A percentile compares a stretch with the other conserved stretches of the same genome.
Evolutionary conservation across 1,140 invertebrate species (phyloP).

Genomic region (Neodiprion lecontei): DNA sequence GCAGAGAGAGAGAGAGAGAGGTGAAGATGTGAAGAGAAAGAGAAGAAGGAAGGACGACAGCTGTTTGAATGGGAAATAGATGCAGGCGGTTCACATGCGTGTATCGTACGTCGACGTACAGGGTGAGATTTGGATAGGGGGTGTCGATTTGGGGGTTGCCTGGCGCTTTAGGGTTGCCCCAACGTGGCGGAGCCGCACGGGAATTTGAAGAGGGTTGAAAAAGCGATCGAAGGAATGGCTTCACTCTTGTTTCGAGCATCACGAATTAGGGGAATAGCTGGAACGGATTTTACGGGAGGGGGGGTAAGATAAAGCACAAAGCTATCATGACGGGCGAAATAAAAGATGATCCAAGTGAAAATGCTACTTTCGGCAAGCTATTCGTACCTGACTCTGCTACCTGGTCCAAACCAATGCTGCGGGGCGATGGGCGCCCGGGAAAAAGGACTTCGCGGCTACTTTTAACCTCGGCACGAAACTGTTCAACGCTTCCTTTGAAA

Average conservation of each 20-base stretch:
- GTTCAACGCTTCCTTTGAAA: too few species aligned
- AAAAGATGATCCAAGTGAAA: neutral
- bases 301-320: too few species aligned
- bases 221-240: too few species aligned
- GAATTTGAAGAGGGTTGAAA: too few species aligned
- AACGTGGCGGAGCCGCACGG: too few species aligned
- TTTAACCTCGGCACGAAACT: neutral
- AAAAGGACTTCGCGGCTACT: neutral
- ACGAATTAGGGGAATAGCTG: too few species aligned
- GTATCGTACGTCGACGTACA: too few species aligned
- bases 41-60: slow-evolving; percentile 16
- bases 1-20: slow-evolving; percentile 7
- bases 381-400: neutral
- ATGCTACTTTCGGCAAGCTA: neutral
- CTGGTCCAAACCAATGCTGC: neutral
- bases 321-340: too few species aligned
- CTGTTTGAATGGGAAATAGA: neutral
- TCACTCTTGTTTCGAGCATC: too few species aligned
- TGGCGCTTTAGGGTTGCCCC: neutral
- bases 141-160: neutral
- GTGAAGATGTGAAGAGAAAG: slow-evolving; percentile 4
- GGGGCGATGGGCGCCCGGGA: neutral
- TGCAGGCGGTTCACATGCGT: too few species aligned
- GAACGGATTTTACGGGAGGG: too few species aligned
- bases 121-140: slow-evolving; percentile 4